These are phyloP conservation scores for Corydoras maculifer DNA, from an alignment of 2,113 vertebrate genomes.

Conservation along the genomic window DNA sequence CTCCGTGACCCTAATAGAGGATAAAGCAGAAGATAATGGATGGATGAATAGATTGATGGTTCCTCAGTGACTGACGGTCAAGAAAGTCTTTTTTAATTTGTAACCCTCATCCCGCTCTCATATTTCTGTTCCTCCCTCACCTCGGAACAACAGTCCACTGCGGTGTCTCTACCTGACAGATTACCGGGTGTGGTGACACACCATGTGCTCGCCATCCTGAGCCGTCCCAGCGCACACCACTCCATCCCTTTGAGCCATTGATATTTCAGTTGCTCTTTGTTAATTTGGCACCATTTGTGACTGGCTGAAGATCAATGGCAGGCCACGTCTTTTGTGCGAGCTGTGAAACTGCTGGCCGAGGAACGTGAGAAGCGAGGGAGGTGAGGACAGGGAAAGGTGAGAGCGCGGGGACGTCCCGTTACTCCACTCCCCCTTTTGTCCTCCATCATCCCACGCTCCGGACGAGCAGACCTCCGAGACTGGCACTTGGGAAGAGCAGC, in stretches of 20 bases:
- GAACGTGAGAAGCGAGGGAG: slow-evolving; percentile 47
- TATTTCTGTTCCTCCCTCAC: slow-evolving; percentile 11
- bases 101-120: not conserved
- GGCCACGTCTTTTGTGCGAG: slow-evolving; percentile 37
- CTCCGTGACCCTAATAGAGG: too few relatives aligned
- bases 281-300: slow-evolving; percentile 41
- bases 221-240: slow-evolving; percentile 14
- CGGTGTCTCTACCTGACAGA: slow-evolving; percentile 12
- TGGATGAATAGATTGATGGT: too few relatives aligned
- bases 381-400: slow-evolving; percentile 35
- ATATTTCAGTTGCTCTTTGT: slow-evolving; percentile 46
- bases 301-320: slow-evolving; percentile 38
- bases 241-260: slow-evolving; percentile 24
- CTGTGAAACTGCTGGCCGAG: slow-evolving; percentile 41
- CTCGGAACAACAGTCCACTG: not conserved
- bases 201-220: slow-evolving; percentile 21
- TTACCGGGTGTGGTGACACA: slow-evolving; percentile 13
- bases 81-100: not conserved
- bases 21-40: too few relatives aligned
- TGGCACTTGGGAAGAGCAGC: not conserved
- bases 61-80: too few relatives aligned
- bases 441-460: slow-evolving; percentile 30
- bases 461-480: slow-evolving; percentile 27
- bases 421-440: slow-evolving; percentile 36
- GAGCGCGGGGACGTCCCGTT: slow-evolving; percentile 38